A percentile compares a stretch with the other conserved stretches of the same genome.
phyloP scores from a whole-genome alignment of 1,140 invertebrate genomes.

The Plectrocnemia conspersa region DNA sequence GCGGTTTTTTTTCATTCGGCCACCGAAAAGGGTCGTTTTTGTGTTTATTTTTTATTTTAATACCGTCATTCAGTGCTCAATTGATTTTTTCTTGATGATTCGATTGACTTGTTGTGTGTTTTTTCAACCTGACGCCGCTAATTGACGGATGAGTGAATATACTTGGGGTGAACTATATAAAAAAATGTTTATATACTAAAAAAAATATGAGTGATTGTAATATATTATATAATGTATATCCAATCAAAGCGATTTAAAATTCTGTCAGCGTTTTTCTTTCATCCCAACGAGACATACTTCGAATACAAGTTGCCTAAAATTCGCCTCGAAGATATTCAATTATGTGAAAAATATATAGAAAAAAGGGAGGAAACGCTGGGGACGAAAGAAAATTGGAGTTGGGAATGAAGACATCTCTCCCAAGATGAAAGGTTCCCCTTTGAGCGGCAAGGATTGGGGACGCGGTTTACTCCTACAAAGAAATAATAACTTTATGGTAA shows the following conservation, averaged over 20 bases:
- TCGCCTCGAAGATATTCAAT: slow-evolving; percentile 30
- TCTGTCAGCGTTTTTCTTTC: slow-evolving; percentile 21
- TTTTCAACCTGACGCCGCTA: too few species aligned
- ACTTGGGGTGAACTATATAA: too few species aligned
- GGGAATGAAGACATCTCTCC: slow-evolving; percentile 23
- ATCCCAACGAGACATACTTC: slow-evolving; percentile 19
- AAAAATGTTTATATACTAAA: too few species aligned
- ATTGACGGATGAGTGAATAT: too few species aligned
- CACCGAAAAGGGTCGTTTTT: slow-evolving; percentile 2
- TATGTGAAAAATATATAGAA: slow-evolving; percentile 20
- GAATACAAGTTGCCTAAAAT: slow-evolving; percentile 24
- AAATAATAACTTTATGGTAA: slow-evolving; percentile 32
- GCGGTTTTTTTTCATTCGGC: neutral
- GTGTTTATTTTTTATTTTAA: slow-evolving; percentile 18
- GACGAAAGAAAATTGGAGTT: slow-evolving; percentile 10
- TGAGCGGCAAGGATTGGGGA: neutral
- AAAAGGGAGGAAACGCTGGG: slow-evolving; percentile 8
- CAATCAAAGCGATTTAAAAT: slow-evolving; percentile 25
- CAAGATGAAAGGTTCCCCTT: slow-evolving; percentile 19
- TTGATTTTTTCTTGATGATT: slow-evolving; percentile 21
- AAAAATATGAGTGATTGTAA: too few species aligned
- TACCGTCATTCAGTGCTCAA: slow-evolving; percentile 27
- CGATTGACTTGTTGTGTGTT: slow-evolving; percentile 2
- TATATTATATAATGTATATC: too few species aligned
- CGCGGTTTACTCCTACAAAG: slow-evolving; percentile 3